Base-by-base conservation (phyloP, 2,113 vertebrate species). In the Cebus imitator region DNA sequence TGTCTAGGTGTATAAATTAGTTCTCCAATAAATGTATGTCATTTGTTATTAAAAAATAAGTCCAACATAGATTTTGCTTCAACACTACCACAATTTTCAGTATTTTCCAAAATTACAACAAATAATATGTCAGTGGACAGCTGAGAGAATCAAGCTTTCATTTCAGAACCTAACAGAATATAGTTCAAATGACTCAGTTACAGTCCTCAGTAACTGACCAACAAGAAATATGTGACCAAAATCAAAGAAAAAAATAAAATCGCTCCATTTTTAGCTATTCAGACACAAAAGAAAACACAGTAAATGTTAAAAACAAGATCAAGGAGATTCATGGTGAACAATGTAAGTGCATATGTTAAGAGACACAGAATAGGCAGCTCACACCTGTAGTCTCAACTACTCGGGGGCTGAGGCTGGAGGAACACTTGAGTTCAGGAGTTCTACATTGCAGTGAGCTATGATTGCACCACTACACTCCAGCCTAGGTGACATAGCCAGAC, bases 101-200 rank as follows among this genome's bases (percentile, higher is more conserved):
- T 57, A 32, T 9, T 88, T 80, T 94, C 72, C 64, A 96, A 40
- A 92, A 89, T 87, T 85, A 88, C 7, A 84, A 75, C 52, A 79
- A 79, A 70, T 80, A 45, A 43, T 87, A 45, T 83, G 25, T 61
- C 32, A 95, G 43, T 17, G 57, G 37, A 50, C 23, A 48, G 61
- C 76, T 57, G 83, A 90, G 21, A 83, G 64, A 94, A 88, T 73
- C 78, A 91, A 40, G 37, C 32, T 91, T 87, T 84, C 78, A 73
- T 58, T 21, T 27, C 79, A 92, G 72, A 94, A 89, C 14, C 61
- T 94, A 92, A 87, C 0, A 89, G 91, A 30, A 92, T 2, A 6
- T 57, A 80, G 61, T 91, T 92, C 78, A 94, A 72, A 91, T 64
- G 58, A 87, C 35, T 91, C 58, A 73, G 12, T 82, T 76, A 87